Evolutionary conservation across 2,113 vertebrate species (phyloP).

Genomic region (Heloderma charlesbogerti): DNA sequence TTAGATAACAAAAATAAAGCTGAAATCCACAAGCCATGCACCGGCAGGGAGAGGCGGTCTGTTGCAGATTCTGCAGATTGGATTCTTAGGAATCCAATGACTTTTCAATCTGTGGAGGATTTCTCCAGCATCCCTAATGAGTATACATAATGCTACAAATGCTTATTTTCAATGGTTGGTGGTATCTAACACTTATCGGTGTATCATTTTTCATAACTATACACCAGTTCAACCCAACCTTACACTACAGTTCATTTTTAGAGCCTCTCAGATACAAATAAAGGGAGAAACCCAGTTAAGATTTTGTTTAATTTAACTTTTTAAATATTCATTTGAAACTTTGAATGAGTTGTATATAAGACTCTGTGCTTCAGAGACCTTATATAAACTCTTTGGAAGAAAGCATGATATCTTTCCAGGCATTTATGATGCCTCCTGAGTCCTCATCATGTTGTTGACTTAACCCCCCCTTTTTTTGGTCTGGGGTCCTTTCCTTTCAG

Average conservation of each 20-base stretch:
- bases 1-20: too few species aligned
- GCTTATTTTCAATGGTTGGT: not conserved
- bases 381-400: constrained; percentile 1
- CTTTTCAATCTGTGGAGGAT: too few species aligned
- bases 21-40: too few species aligned
- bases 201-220: not conserved
- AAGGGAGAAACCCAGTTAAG: not conserved
- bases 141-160: not conserved
- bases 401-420: constrained; percentile 11
- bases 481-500: constrained; percentile 42
- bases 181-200: rapidly evolving
- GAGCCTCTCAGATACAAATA: constrained; percentile 12
- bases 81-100: too few species aligned
- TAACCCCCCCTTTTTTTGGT: constrained; percentile 30
- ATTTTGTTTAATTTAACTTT: constrained; percentile 17
- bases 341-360: not conserved
- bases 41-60: too few species aligned
- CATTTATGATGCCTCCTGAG: constrained; percentile 43
- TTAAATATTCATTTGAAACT: constrained; percentile 3
- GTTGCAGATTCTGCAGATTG: too few species aligned
- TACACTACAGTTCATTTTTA: not conserved
- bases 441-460: constrained; percentile 56
- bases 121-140: too few species aligned
- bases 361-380: constrained; percentile 40
- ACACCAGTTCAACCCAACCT: not conserved